Conservation (phyloP, 2,888 invertebrate species). For the Dryocosmus kuriphilus region DNA sequence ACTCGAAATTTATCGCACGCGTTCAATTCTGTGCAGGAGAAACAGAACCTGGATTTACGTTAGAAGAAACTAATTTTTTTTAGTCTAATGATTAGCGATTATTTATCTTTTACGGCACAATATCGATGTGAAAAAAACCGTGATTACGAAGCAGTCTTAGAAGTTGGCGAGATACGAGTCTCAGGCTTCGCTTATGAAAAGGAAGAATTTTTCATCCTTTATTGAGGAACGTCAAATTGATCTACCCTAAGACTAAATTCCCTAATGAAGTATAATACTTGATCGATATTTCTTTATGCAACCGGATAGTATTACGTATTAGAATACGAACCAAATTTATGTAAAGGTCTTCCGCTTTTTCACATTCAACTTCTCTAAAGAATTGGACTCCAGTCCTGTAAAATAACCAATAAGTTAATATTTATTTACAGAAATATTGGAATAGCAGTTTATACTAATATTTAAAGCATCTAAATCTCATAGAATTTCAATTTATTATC, state of each 20-base stretch:
- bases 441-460: too few relatives aligned
- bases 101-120: slow-evolving; percentile 28
- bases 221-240: slow-evolving; percentile 64
- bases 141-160: slow-evolving; percentile 70
- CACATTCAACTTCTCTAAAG: slow-evolving; percentile 14
- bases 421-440: background rate
- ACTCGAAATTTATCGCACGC: background rate
- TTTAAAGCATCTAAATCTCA: too few relatives aligned
- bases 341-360: slow-evolving; percentile 17
- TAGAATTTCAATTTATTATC: too few relatives aligned
- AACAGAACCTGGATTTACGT: background rate
- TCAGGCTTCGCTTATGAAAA: slow-evolving; percentile 50
- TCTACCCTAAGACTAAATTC: slow-evolving; percentile 64
- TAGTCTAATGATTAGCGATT: slow-evolving; percentile 3
- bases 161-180: slow-evolving; percentile 63
- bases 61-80: background rate
- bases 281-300: slow-evolving; percentile 51
- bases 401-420: background rate
- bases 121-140: slow-evolving; percentile 46
- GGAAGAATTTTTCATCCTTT: slow-evolving; percentile 2
- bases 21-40: background rate
- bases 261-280: slow-evolving; percentile 55
- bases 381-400: slow-evolving; percentile 30
- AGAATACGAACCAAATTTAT: slow-evolving; percentile 27
- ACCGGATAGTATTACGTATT: slow-evolving; percentile 46